Evolutionary conservation across 2,113 vertebrate species (phyloP).

Genomic region (Tupaia tana): DNA sequence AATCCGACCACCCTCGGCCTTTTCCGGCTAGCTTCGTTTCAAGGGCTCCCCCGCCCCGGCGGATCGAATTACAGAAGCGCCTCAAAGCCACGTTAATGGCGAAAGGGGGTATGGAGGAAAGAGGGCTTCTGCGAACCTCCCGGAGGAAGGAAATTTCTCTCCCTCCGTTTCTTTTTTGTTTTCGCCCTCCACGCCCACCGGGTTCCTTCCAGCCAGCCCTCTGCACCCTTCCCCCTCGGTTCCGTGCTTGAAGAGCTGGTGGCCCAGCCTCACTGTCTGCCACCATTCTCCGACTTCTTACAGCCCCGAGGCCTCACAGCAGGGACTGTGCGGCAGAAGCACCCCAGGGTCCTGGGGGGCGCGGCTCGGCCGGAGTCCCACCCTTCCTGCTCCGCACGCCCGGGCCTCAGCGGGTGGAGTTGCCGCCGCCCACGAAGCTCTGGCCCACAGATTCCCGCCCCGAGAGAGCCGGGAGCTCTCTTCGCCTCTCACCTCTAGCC

Average conservation of each 20-base stretch:
- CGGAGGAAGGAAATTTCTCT: background rate
- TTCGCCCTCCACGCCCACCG: background rate
- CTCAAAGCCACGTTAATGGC: conserved; percentile 83
- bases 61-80: conserved; percentile 76
- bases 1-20: background rate
- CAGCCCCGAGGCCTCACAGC: background rate
- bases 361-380: background rate
- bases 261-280: background rate
- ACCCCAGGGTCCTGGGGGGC: background rate
- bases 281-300: background rate
- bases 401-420: background rate
- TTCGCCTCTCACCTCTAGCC: conserved; percentile 71
- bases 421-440: background rate
- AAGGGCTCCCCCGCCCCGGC: background rate
- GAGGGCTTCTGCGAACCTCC: background rate
- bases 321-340: background rate
- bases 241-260: background rate
- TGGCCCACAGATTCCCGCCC: background rate
- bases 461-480: conserved; percentile 9
- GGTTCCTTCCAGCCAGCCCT: background rate
- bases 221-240: background rate
- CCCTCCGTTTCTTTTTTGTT: background rate
- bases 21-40: background rate
- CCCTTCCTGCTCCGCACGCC: background rate
- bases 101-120: conserved; percentile 52